Evolutionary conservation across 30 jellyfish, hydroid and myxozoan genomes (phyloP).

Genomic region (Pseudorhiza aurosa): DNA sequence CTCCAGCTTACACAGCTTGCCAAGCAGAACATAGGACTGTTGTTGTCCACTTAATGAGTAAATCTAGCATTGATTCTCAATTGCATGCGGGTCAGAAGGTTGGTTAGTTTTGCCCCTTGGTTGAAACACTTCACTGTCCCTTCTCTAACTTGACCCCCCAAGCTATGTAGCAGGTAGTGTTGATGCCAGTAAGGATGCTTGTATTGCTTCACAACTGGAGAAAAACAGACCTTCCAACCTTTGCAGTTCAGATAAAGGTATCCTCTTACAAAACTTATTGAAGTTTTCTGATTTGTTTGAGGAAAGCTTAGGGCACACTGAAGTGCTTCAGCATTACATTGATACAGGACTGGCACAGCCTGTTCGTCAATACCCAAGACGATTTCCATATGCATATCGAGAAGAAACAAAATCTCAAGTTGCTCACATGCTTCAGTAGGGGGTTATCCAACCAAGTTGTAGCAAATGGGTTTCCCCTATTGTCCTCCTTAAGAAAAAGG

Average conservation of each 20-base stretch:
- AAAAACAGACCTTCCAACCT: not conserved
- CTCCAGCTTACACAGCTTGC: slow-evolving; percentile 26
- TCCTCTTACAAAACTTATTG: slow-evolving; percentile 10
- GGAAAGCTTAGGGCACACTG: slow-evolving; percentile 48
- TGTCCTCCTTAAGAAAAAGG: slow-evolving; percentile 49
- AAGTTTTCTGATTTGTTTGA: slow-evolving; percentile 58
- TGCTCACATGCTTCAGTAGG: too few species aligned
- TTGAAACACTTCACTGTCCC: slow-evolving; percentile 10
- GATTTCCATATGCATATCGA: too few species aligned
- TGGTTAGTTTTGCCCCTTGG: slow-evolving; percentile 36
- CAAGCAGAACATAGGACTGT: slow-evolving; percentile 13
- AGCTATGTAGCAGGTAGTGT: not conserved
- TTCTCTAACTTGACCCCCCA: not conserved
- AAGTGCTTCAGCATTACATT: slow-evolving; percentile 36
- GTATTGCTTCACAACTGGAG: not conserved
- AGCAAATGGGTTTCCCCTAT: slow-evolving; percentile 67
- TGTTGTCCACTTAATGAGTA: slow-evolving; percentile 21
- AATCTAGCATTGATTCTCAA: slow-evolving; percentile 32
- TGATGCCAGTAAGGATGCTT: too few species aligned
- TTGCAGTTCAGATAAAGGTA: not conserved
- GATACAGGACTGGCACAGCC: too few species aligned
- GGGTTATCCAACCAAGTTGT: too few species aligned
- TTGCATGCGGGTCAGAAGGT: slow-evolving; percentile 45
- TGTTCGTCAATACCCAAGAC: too few species aligned
- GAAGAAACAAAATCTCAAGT: too few species aligned